Conservation (phyloP, 2,797 vertebrate species). For the Tympanoctomys barrerae region DNA sequence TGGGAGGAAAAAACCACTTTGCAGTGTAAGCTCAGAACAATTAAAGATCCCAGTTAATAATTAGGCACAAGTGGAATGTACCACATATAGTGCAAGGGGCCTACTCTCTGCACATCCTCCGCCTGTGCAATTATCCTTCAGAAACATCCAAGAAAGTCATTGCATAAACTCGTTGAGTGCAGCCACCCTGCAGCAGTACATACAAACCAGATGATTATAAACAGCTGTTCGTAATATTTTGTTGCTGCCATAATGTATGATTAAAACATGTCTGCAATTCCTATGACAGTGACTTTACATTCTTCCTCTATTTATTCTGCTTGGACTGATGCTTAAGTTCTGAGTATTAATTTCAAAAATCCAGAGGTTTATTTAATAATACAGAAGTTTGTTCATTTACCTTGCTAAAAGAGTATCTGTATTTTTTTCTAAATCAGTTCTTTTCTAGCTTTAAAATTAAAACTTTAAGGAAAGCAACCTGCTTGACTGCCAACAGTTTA, state of each 20-base stretch:
- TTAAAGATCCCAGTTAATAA: conserved; percentile 91
- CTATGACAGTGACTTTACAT: conserved; percentile 79
- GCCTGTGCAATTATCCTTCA: conserved; percentile 92
- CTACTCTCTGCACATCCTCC: conserved; percentile 91
- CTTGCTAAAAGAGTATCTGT: conserved; percentile 16
- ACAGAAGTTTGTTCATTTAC: conserved; percentile 56
- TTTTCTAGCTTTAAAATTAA: conserved; percentile 66
- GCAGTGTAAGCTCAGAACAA: conserved; percentile 92
- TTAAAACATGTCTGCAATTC: conserved; percentile 86
- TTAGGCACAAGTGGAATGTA: conserved; percentile 90
- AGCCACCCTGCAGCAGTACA: conserved; percentile 92
- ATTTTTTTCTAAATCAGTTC: conserved; percentile 52
- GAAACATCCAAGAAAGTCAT: conserved; percentile 92
- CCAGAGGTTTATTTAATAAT: conserved; percentile 68
- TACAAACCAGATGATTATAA: conserved; percentile 92
- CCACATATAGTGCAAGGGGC: conserved; percentile 90
- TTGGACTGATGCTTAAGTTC: conserved; percentile 80
- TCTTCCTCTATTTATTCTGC: conserved; percentile 68
- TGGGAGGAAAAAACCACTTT: conserved; percentile 91
- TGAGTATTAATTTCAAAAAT: conserved; percentile 78
- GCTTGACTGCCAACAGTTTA: conserved; percentile 33
- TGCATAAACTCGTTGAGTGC: conserved; percentile 92
- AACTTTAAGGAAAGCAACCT: conserved; percentile 61
- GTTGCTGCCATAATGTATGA: conserved; percentile 90
- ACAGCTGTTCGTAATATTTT: conserved; percentile 89